phyloP scores from a whole-genome alignment of 2,113 vertebrate species.

The Rhinolophus sinicus region DNA sequence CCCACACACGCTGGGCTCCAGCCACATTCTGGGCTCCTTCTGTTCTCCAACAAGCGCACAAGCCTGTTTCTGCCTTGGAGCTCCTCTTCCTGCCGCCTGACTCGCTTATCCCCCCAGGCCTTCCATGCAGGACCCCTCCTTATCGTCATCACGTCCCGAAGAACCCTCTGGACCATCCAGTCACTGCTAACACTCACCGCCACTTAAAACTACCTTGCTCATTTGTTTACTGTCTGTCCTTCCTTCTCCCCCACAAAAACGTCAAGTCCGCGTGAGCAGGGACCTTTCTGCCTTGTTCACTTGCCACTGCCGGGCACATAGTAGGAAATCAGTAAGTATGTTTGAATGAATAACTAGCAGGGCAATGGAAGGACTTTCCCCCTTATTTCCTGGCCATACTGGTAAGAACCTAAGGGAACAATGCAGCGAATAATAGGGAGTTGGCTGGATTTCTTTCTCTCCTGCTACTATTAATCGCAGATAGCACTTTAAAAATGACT shows the following conservation, averaged over 20 bases:
- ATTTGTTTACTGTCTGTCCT: background rate
- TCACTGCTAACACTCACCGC: background rate
- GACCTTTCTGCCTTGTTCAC: background rate
- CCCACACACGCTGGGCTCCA: background rate
- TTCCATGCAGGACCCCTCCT: background rate
- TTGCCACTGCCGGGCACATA: background rate
- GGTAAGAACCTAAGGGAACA: background rate
- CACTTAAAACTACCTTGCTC: background rate
- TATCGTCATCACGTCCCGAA: background rate
- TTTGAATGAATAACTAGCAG: background rate
- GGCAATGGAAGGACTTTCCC: background rate
- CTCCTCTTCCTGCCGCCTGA: background rate
- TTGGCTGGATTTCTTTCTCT: background rate
- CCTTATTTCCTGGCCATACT: background rate
- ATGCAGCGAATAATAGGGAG: background rate
- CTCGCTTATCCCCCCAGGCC: background rate
- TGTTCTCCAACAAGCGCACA: background rate
- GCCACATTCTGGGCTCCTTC: background rate
- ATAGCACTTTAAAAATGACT: background rate
- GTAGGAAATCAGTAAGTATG: background rate
- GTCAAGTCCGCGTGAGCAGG: background rate
- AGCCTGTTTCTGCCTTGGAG: background rate
- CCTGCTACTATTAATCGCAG: background rate
- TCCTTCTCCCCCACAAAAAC: background rate
- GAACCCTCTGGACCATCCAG: background rate